phyloP scores from a whole-genome alignment of 2,888 invertebrate species.

The Drosophila conformis region DNA sequence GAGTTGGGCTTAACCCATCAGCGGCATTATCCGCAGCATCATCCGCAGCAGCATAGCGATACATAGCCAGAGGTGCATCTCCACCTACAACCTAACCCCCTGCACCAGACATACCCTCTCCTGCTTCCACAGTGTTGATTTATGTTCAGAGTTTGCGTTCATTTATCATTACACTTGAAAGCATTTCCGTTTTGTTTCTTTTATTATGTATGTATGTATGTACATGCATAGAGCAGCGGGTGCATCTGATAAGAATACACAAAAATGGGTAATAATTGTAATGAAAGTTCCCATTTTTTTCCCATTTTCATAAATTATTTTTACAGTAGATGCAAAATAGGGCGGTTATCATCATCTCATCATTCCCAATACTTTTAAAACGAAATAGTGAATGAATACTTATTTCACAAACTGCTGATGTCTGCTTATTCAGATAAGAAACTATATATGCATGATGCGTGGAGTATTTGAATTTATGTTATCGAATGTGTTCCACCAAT shows the following conservation, averaged over 20 bases:
- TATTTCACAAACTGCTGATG: neutral
- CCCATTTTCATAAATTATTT: conserved; percentile 21
- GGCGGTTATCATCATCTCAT: conserved; percentile 64
- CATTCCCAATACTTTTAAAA: conserved; percentile 42
- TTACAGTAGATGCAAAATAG: conserved; percentile 62
- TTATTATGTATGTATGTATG: conserved; percentile 52
- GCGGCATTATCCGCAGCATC: conserved; percentile 30
- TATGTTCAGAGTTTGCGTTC: conserved; percentile 79
- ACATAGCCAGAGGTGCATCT: conserved; percentile 48
- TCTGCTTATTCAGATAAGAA: neutral
- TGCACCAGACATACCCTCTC: neutral
- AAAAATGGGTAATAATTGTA: conserved; percentile 72
- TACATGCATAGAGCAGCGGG: conserved; percentile 26
- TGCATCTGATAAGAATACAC: neutral
- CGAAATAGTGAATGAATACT: conserved; percentile 13
- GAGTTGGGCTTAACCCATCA: conserved; percentile 78
- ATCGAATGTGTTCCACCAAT: neutral
- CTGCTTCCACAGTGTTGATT: conserved; percentile 53
- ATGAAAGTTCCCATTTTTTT: conserved; percentile 45
- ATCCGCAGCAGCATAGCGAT: conserved; percentile 30
- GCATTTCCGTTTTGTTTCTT: conserved; percentile 71
- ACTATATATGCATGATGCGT: neutral
- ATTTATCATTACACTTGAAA: conserved; percentile 79
- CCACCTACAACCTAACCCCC: neutral
- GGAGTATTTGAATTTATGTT: neutral